Conservation (phyloP, 1,140 invertebrate genomes). For the Oppia nitens region DNA sequence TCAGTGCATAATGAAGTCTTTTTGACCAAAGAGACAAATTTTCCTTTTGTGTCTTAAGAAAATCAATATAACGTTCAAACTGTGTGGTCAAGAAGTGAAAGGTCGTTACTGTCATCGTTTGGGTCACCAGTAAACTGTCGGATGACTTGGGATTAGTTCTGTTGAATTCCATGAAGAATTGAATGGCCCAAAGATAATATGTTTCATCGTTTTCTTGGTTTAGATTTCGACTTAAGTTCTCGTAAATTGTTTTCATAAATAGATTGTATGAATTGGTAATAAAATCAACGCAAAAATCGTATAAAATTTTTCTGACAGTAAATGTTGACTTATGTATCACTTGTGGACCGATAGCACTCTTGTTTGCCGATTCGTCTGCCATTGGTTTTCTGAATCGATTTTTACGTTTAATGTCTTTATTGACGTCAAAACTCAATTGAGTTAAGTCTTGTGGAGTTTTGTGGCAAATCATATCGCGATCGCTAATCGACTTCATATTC, state of each 20-base stretch:
- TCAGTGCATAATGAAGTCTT: slow-evolving; percentile 55
- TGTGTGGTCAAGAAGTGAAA: slow-evolving; percentile 87
- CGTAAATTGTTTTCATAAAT: slow-evolving; percentile 63
- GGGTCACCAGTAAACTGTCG: slow-evolving; percentile 40
- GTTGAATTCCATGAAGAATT: slow-evolving; percentile 97
- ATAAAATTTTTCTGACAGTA: slow-evolving; percentile 63
- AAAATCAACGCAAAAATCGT: slow-evolving; percentile 87
- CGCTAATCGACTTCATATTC: slow-evolving; percentile 83
- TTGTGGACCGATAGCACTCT: not conserved
- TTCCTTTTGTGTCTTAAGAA: slow-evolving; percentile 41
- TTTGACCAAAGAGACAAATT: slow-evolving; percentile 50
- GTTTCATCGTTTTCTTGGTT: slow-evolving; percentile 60
- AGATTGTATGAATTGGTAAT: slow-evolving; percentile 77
- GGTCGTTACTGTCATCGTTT: slow-evolving; percentile 68
- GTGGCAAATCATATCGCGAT: slow-evolving; percentile 72
- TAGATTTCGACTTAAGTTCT: slow-evolving; percentile 41
- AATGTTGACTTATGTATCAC: slow-evolving; percentile 51
- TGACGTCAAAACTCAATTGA: slow-evolving; percentile 52
- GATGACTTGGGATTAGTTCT: slow-evolving; percentile 34
- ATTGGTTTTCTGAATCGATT: slow-evolving; percentile 47
- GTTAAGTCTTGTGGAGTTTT: slow-evolving; percentile 58
- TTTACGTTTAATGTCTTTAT: slow-evolving; percentile 46
- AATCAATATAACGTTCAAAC: slow-evolving; percentile 65
- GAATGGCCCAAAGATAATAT: slow-evolving; percentile 81
- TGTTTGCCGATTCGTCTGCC: slow-evolving; percentile 28